Conservation (phyloP, 2,113 vertebrate genomes). For the Cryptotis parvus region DNA sequence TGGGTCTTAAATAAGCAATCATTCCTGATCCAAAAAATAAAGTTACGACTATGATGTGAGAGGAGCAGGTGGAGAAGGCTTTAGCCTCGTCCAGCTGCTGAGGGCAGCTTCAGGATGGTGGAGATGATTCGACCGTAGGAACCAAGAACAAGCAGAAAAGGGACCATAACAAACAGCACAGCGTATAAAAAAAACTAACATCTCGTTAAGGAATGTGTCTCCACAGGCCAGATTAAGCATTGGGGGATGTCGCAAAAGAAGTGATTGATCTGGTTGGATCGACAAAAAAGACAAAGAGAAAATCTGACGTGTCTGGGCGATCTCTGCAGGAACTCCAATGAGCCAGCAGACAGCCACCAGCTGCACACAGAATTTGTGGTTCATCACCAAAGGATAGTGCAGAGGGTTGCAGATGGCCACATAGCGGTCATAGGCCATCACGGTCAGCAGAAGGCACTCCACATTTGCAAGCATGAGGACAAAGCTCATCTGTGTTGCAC, state of each 20-base stretch:
- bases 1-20: not conserved
- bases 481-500: not conserved
- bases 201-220: not conserved
- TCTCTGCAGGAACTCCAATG: not conserved
- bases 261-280: conserved; percentile 35
- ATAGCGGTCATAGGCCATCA: not conserved
- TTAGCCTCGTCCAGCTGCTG: not conserved
- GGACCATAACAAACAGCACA: not conserved
- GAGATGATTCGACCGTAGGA: conserved; percentile 7
- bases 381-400: not conserved
- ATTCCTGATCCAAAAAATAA: conserved; percentile 1
- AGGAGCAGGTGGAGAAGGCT: conserved; percentile 66
- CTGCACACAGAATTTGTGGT: not conserved
- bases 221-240: not conserved
- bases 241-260: conserved; percentile 47
- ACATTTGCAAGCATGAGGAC: not conserved
- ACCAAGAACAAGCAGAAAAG: not conserved
- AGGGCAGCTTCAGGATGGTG: not conserved
- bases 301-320: not conserved
- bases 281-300: conserved; percentile 32
- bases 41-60: conserved; percentile 26
- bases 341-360: not conserved
- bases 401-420: not conserved
- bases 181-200: not conserved
- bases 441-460: not conserved